Evolutionary conservation across 2,797 vertebrate genomes (phyloP).

Genomic region (Bovichtus variegatus): DNA sequence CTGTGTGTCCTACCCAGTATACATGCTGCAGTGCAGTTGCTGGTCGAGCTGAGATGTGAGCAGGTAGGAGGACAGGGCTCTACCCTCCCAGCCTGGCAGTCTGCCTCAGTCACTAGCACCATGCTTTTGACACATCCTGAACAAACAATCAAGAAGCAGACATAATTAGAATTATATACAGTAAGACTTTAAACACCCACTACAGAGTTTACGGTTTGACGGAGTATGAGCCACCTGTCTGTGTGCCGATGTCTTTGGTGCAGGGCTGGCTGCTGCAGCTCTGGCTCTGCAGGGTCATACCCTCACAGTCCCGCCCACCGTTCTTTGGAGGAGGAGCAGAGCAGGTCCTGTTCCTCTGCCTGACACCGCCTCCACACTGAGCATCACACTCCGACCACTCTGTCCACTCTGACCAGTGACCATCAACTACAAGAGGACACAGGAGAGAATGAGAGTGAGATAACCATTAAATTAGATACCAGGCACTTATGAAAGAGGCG

Average conservation of each 20-base stretch:
- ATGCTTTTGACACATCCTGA: conserved; percentile 84
- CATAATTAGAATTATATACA: neutral
- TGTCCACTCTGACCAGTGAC: conserved; percentile 89
- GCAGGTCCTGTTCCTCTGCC: conserved; percentile 85
- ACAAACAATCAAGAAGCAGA: neutral
- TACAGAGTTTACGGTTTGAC: neutral
- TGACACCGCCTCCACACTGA: conserved; percentile 87
- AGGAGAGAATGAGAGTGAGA: neutral
- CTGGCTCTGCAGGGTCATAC: conserved; percentile 85
- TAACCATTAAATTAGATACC: neutral
- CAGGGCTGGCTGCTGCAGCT: conserved; percentile 89
- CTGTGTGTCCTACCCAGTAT: conserved; percentile 79
- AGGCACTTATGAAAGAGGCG: neutral
- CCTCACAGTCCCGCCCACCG: conserved; percentile 85
- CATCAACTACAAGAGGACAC: conserved; percentile 78
- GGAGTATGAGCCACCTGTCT: conserved; percentile 71
- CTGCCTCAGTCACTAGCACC: conserved; percentile 81
- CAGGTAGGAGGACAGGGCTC: conserved; percentile 87
- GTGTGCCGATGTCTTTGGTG: conserved; percentile 58
- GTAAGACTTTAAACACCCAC: neutral
- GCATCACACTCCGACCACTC: conserved; percentile 88
- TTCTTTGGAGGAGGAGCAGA: conserved; percentile 91
- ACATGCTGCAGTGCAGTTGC: conserved; percentile 84
- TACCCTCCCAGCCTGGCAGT: conserved; percentile 80
- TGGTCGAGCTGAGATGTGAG: conserved; percentile 79